Evolutionary conservation across 2,113 vertebrate species (phyloP).

Genomic region (Garra rufa): DNA sequence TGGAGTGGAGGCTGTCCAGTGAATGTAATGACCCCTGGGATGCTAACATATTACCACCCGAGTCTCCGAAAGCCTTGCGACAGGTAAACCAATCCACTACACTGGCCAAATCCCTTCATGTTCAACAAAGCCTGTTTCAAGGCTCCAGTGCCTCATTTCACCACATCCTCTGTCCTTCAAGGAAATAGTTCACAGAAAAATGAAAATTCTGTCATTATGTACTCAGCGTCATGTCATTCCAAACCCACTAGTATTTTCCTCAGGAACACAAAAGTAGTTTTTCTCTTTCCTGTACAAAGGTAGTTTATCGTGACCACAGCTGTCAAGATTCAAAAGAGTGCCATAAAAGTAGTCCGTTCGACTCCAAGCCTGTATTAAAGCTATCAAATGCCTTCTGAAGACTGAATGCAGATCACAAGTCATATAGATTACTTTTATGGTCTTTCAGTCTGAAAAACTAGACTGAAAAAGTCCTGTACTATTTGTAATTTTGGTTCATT

Average conservation of each 20-base stretch:
- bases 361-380: background rate
- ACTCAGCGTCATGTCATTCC: background rate
- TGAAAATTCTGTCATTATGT: background rate
- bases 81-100: conserved; percentile 65
- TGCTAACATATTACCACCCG: conserved; percentile 75
- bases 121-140: conserved; percentile 24
- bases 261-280: background rate
- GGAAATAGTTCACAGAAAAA: background rate
- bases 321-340: background rate
- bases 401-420: background rate
- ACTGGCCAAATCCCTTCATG: conserved; percentile 8
- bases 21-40: conserved; percentile 77
- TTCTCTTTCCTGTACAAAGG: background rate
- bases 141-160: background rate
- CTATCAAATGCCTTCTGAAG: background rate
- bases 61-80: conserved; percentile 72
- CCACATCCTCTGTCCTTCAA: background rate
- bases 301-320: background rate
- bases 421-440: background rate
- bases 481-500: background rate
- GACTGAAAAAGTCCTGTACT: background rate
- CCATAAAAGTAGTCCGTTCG: background rate
- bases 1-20: conserved; percentile 77
- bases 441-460: background rate
- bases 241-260: background rate